A percentile compares a stretch with the other conserved stretches of the same genome.
phyloP scores from a whole-genome alignment of 1,140 invertebrate species.

The Drosophila orena region DNA sequence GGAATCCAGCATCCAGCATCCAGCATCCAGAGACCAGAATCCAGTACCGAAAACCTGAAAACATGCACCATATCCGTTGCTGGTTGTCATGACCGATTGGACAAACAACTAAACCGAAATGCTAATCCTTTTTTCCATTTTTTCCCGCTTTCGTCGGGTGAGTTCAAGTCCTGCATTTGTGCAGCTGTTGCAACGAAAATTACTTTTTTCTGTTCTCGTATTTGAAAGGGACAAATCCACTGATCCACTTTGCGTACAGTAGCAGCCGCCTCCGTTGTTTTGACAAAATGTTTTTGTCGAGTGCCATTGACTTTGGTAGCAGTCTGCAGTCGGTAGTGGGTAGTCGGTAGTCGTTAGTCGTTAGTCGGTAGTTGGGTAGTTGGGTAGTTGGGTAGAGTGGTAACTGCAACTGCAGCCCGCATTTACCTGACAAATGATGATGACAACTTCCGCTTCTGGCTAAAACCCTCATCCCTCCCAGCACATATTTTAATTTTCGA shows the following conservation, averaged over 20 bases:
- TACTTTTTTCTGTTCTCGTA: conserved; percentile 15
- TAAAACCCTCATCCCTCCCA: conserved; percentile 40
- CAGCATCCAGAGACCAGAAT: conserved; percentile 5
- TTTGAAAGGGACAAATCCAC: conserved; percentile 62
- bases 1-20: neutral
- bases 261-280: conserved; percentile 76
- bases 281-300: conserved; percentile 81
- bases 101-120: conserved; percentile 67
- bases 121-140: conserved; percentile 68
- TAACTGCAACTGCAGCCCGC: conserved; percentile 44
- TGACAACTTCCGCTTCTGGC: conserved; percentile 45
- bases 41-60: conserved; percentile 44
- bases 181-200: conserved; percentile 60
- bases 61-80: conserved; percentile 46
- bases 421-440: conserved; percentile 49
- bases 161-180: conserved; percentile 40
- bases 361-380: neutral
- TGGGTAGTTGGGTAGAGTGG: neutral
- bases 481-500: conserved; percentile 79
- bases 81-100: conserved; percentile 62
- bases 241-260: conserved; percentile 81
- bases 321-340: neutral
- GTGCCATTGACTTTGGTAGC: conserved; percentile 73
- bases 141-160: conserved; percentile 15
- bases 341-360: neutral